Evolutionary conservation across 2,113 vertebrate species (phyloP), one percentile per base, ranked within the genome.

Genomic region (Microcebus ravelobensis): DNA sequence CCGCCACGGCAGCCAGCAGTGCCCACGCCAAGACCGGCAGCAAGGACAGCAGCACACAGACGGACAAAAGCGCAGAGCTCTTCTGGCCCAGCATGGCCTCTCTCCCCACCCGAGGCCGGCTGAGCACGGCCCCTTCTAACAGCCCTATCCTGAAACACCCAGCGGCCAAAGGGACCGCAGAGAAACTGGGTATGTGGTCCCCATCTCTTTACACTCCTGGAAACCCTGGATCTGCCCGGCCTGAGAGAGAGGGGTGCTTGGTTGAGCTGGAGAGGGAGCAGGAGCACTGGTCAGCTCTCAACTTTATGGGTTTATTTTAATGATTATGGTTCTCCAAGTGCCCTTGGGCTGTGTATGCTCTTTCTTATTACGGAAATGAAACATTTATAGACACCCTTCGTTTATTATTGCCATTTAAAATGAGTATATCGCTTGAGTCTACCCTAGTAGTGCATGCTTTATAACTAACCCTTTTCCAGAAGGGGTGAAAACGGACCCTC

Each of bases 21-120:
- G 97, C 98, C 74, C 99, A 99, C 0, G 67, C 85, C 0, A 99
- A 99, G 98, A 99, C 98, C 0, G 99, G 98, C 96, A 99, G 99
- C 98, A 99, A 98, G 87, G 99, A 99, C 98, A 99, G 98, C 98
- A 98, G 99, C 98, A 99, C 99, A 0, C 99, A 99, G 98, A 99
- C 99, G 0, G 99, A 99, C 94, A 99, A 98, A 96, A 97, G 97
- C 15, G 6, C 98, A 0, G 99, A 99, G 61, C 98, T 98, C 86
- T 98, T 99, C 96, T 99, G 99, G 98, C 98, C 98, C 0, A 80
- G 67, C 18, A 27, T 98, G 0, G 97, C 98, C 77, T 98, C 99
- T 48, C 98, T 99, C 87, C 98, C 99, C 0, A 97, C 97, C 68
- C 98, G 99, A 0, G 97, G 98, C 0, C 97, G 98, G 34, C 97